Evolutionary conservation across 2,888 invertebrate species (phyloP).

Genomic region (Melieria picta): DNA sequence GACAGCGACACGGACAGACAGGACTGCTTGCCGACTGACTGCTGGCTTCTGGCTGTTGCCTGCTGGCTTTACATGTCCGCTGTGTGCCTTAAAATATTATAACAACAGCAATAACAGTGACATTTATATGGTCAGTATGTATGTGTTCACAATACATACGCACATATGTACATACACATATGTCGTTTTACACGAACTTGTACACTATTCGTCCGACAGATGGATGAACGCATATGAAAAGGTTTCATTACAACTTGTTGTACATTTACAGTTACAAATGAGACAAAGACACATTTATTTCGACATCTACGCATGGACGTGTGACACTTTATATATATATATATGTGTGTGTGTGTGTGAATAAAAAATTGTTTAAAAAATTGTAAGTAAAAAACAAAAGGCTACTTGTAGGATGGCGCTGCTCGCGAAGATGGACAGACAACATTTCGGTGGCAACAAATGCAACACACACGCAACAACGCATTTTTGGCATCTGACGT

Average conservation of each 20-base stretch:
- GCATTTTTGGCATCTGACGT: too few species aligned
- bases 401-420: too few species aligned
- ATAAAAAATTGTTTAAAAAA: too few species aligned
- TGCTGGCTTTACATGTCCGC: not conserved
- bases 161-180: too few species aligned
- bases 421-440: too few species aligned
- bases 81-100: not conserved
- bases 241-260: conserved; percentile 29
- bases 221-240: conserved; percentile 31
- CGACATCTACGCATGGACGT: not conserved
- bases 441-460: too few species aligned
- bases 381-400: too few species aligned
- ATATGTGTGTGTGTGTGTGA: too few species aligned
- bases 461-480: too few species aligned
- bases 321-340: too few species aligned
- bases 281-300: conserved; percentile 24
- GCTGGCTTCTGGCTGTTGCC: too few species aligned
- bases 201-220: not conserved
- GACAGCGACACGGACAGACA: not conserved
- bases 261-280: conserved; percentile 31
- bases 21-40: not conserved
- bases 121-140: not conserved
- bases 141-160: not conserved
- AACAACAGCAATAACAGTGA: not conserved
- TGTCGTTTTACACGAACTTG: too few species aligned